A percentile compares a stretch with the other conserved stretches of the same genome.
These are phyloP conservation scores for Sarcophaga rosellei DNA, from an alignment of 2,888 invertebrate genomes.

Conservation along the genomic window DNA sequence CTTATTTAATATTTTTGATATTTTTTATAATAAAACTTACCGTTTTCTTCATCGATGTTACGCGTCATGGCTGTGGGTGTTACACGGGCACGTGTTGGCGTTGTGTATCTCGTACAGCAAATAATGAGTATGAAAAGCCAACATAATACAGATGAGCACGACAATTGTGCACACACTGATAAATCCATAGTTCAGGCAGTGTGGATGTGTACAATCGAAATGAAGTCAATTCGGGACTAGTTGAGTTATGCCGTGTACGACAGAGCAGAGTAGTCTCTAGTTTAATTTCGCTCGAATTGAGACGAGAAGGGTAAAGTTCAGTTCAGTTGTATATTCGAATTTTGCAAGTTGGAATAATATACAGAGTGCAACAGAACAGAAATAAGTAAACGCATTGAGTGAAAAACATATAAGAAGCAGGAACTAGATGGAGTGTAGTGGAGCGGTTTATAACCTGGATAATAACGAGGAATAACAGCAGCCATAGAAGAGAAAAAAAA, in stretches of 20 bases:
- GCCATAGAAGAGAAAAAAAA: constrained; percentile 13
- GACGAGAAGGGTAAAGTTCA: constrained; percentile 19
- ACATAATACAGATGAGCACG: constrained; percentile 65
- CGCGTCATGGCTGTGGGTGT: constrained; percentile 78
- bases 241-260: background rate
- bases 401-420: constrained; percentile 11
- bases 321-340: constrained; percentile 8
- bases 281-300: background rate
- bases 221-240: background rate
- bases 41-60: constrained; percentile 81
- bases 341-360: background rate
- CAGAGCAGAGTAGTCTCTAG: no score
- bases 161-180: constrained; percentile 36
- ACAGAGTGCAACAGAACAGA: constrained; percentile 7
- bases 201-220: background rate
- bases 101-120: constrained; percentile 69
- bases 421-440: constrained; percentile 11
- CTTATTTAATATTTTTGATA: background rate
- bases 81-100: constrained; percentile 76
- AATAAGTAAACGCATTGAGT: constrained; percentile 2
- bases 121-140: constrained; percentile 69
- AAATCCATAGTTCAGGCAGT: constrained; percentile 62
- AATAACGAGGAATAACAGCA: background rate
- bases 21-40: constrained; percentile 73
- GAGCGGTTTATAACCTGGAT: background rate